These are phyloP conservation scores for Ophion obscuratus DNA, from an alignment of 2,888 invertebrate genomes.

Conservation along the genomic window DNA sequence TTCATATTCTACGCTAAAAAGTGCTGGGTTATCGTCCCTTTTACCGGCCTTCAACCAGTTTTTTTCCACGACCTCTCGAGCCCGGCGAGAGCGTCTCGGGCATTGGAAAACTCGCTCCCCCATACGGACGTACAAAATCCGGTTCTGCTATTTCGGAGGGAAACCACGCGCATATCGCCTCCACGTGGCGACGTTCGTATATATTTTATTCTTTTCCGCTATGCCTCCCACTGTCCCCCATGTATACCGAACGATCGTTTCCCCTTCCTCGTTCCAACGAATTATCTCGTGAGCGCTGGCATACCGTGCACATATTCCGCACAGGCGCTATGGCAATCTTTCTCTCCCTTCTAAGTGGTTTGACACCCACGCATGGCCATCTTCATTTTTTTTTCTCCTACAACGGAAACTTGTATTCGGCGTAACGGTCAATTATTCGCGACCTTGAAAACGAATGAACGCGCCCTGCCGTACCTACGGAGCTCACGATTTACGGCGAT, in stretches of 20 bases:
- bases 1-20: too few relatives aligned
- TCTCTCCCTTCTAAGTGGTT: not conserved
- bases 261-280: constrained; percentile 13
- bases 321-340: not conserved
- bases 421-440: not conserved
- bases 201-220: constrained; percentile 10
- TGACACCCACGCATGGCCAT: not conserved
- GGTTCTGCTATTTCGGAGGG: not conserved
- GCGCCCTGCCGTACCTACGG: not conserved
- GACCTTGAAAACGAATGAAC: not conserved
- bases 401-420: not conserved
- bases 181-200: constrained; percentile 42
- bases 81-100: not conserved
- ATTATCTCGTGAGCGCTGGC: not conserved
- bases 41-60: too few relatives aligned
- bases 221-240: not conserved
- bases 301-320: constrained; percentile 8
- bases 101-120: constrained; percentile 13
- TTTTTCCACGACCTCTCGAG: not conserved
- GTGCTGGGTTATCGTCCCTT: too few relatives aligned
- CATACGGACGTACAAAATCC: not conserved
- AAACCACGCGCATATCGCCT: constrained; percentile 31
- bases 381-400: not conserved
- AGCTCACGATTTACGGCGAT: not conserved
- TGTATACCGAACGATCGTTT: not conserved